These are phyloP conservation scores for Caenorhabditis sinica DNA, from an alignment of 2,888 invertebrate genomes.

Conservation along the genomic window DNA sequence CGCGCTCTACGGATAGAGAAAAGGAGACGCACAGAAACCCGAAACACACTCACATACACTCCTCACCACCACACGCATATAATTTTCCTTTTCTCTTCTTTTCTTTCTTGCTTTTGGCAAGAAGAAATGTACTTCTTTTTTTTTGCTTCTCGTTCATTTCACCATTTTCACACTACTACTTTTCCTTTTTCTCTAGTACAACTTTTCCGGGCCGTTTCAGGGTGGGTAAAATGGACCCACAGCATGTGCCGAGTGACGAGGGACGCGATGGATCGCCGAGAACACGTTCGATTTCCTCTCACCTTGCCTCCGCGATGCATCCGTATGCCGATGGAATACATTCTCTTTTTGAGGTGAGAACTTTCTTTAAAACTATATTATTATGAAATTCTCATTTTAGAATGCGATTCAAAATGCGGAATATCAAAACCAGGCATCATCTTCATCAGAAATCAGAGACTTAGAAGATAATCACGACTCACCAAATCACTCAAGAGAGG, in stretches of 20 bases:
- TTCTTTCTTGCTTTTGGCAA: neutral
- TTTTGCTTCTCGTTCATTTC: neutral
- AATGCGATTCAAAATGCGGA: neutral
- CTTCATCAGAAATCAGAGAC: neutral
- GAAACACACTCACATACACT: neutral
- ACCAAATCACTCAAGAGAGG: neutral
- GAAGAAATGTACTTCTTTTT: neutral
- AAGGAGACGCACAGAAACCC: constrained; percentile 2
- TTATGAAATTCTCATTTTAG: constrained; percentile 1
- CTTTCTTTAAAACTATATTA: neutral
- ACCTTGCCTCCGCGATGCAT: constrained; percentile 10
- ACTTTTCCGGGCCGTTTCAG: neutral
- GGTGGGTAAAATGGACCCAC: constrained; percentile 28
- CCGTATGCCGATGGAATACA: constrained; percentile 15
- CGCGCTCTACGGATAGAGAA: constrained; percentile 12
- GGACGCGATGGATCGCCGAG: neutral
- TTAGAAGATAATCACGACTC: constrained; percentile 15
- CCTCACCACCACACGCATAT: neutral
- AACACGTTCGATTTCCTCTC: constrained; percentile 16
- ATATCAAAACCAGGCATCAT: constrained; percentile 18
- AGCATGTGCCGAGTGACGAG: constrained; percentile 2
- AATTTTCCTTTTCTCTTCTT: neutral
- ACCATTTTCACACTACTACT: neutral
- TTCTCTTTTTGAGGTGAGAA: constrained; percentile 6
- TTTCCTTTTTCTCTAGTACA: neutral